Base-by-base conservation (phyloP, 1,140 invertebrate species). In the Drosophila kikkawai region DNA sequence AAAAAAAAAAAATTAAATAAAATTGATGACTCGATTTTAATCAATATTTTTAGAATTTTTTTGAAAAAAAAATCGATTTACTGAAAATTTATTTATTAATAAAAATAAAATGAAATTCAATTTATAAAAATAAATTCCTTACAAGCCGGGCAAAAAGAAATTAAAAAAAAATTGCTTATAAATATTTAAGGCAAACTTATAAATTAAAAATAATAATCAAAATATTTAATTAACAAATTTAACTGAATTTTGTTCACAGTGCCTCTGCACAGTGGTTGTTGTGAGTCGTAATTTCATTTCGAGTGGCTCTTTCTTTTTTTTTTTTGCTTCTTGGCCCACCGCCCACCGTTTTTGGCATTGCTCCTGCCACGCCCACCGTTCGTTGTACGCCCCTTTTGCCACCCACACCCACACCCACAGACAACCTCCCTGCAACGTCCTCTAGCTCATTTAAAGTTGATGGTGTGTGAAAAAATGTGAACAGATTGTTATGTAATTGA, bases 401-500 rank as follows among this genome's bases (percentile, higher is more conserved):
- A n/a, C 26, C 17, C 26, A 29, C 55, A n/a, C 26, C 17, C 26
- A 29, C 55, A 12, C 19, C 8, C 47, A n/a, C 26, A 19, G 15
- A 15, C 12, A 3, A 22, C 17, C 36, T 39, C 17, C n/a, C 19
- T 51, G 50, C 12, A n/a, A 64, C 48, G 45, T 57, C 51, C 26
- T 32, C 58, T 48, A 79, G 91, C 86, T 92, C 91, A 92, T 92
- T 92, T 92, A 88, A 80, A 92, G 91, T 92, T 92, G 91, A 92
- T 91, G 91, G 91, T 92, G 91, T 92, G 86, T 92, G 83, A 92
- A 92, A 91, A 92, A 92, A 92, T 92, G 91, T 92, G 91, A 92
- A 92, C 91, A 92, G 91, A 92, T 92, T 92, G 91, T 92, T 92
- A 91, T 92, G 91, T 91, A 92, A 92, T 92, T 92, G 91, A 92